A percentile compares a stretch with the other conserved stretches of the same genome.
Conservation (phyloP, 2,113 vertebrate genomes). For the Oenanthe melanoleuca region DNA sequence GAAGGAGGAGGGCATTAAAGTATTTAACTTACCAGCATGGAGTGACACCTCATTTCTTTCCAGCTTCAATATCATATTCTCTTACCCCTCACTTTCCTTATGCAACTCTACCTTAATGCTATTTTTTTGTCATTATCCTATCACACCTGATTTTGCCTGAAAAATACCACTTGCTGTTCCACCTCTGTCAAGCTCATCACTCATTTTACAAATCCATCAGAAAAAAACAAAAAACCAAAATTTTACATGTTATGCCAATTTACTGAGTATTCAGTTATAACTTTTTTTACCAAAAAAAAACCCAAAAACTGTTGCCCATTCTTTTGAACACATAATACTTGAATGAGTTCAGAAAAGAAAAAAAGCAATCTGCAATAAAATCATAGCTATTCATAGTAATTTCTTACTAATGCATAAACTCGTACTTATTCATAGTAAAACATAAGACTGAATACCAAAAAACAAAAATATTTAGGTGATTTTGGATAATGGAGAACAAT, state of each 20-base stretch:
- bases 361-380: not conserved
- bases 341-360: not conserved
- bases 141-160: fast-evolving
- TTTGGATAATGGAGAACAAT: not conserved
- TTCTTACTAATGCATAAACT: too few species aligned
- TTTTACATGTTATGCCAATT: not conserved
- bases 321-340: not conserved
- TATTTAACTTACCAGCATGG: not conserved
- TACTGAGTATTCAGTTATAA: fast-evolving
- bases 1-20: not conserved
- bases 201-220: not conserved
- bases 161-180: not conserved
- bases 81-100: not conserved
- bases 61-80: not conserved
- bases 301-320: not conserved
- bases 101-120: not conserved
- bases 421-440: not conserved
- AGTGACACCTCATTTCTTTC: not conserved
- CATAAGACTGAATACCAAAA: not conserved
- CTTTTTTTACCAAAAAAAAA: not conserved
- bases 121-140: not conserved
- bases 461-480: not conserved
- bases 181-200: not conserved
- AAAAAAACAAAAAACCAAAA: not conserved
- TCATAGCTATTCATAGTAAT: too few species aligned